These are phyloP conservation scores for Dipodomys stephensi DNA, from an alignment of 2,113 vertebrate species.

Conservation along the genomic window DNA sequence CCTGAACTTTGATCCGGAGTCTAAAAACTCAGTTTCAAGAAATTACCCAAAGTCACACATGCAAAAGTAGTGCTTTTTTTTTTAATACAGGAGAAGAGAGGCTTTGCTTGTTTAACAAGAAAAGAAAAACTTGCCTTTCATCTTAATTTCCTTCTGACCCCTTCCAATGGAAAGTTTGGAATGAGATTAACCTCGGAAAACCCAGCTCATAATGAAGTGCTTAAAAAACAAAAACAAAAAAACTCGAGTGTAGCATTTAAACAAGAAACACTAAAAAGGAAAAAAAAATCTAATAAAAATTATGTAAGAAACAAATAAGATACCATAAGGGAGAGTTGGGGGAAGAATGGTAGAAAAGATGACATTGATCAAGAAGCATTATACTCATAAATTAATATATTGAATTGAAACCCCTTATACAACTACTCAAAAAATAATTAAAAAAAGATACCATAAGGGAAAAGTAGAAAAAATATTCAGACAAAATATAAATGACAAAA, in stretches of 20 bases:
- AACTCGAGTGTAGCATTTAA: background rate
- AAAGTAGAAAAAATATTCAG: background rate
- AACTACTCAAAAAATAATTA: background rate
- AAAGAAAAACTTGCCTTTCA: background rate
- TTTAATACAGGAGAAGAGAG: background rate
- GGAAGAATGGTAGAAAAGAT: too few species aligned
- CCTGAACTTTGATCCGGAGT: too few species aligned
- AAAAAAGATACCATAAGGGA: background rate
- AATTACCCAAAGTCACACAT: background rate
- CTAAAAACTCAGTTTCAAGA: too few species aligned
- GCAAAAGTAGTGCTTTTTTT: background rate
- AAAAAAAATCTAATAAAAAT: background rate
- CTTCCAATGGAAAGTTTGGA: background rate
- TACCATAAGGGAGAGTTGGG: background rate
- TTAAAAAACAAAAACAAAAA: background rate
- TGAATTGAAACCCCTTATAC: background rate
- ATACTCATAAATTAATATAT: too few species aligned
- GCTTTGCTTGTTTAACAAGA: background rate
- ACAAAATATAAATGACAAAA: background rate
- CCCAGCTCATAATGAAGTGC: background rate
- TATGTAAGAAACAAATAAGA: background rate
- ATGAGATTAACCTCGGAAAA: conserved; percentile 13
- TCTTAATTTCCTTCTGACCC: background rate
- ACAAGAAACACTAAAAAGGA: background rate
- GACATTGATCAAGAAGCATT: too few species aligned